phyloP scores from a whole-genome alignment of 2,888 invertebrate species.

The Ditula angustiorana region DNA sequence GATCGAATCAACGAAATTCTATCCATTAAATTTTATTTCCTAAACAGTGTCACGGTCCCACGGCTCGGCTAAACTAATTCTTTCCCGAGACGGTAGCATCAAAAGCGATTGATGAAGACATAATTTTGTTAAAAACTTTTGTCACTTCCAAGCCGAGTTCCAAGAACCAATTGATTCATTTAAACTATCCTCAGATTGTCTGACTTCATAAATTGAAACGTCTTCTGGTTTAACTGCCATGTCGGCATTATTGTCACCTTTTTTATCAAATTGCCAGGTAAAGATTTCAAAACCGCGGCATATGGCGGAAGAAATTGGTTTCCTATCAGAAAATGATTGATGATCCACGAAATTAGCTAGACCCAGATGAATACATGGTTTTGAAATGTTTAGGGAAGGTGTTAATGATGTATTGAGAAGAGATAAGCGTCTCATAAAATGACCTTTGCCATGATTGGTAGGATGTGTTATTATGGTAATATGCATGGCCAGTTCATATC shows the following conservation, averaged over 20 bases:
- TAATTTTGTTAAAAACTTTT: slow-evolving; percentile 59
- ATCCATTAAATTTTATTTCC: slow-evolving; percentile 43
- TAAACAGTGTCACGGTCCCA: slow-evolving; percentile 41
- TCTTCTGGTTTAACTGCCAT: slow-evolving; percentile 73
- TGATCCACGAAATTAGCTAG: slow-evolving; percentile 71
- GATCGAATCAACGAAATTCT: slow-evolving; percentile 57
- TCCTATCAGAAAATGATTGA: slow-evolving; percentile 74
- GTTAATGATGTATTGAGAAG: slow-evolving; percentile 65
- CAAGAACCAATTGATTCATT: slow-evolving; percentile 61
- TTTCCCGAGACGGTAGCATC: slow-evolving; percentile 52
- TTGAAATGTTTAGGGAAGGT: slow-evolving; percentile 51
- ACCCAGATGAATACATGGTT: slow-evolving; percentile 62
- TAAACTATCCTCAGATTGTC: slow-evolving; percentile 42
- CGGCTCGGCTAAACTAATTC: slow-evolving; percentile 41
- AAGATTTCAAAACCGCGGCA: slow-evolving; percentile 60
- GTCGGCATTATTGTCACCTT: slow-evolving; percentile 75
- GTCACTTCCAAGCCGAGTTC: slow-evolving; percentile 52
- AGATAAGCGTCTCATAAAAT: slow-evolving; percentile 49
- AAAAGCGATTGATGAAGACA: slow-evolving; percentile 60
- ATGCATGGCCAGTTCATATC: too few species aligned
- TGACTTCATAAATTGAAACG: slow-evolving; percentile 79
- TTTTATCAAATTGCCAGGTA: slow-evolving; percentile 75
- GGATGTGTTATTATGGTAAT: neutral
- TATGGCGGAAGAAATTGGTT: slow-evolving; percentile 70
- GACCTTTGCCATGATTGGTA: neutral